Evolutionary conservation across 1,140 invertebrate species (phyloP).

Genomic region (Apis florea): DNA sequence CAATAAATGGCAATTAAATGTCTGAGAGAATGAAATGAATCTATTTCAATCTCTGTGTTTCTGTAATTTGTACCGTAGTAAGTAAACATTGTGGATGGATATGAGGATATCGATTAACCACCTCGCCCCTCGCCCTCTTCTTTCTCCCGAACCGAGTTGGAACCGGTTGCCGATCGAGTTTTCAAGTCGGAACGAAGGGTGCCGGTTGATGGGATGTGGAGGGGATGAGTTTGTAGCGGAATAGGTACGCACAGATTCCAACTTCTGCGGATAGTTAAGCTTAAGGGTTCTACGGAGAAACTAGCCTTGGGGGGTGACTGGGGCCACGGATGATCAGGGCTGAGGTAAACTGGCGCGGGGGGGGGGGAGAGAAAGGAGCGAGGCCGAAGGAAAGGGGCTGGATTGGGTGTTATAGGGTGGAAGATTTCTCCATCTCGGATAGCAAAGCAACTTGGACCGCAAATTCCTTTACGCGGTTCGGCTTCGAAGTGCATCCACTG

Average conservation of each 20-base stretch:
- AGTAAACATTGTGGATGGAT: too few relatives aligned
- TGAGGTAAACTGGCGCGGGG: slow-evolving; percentile 62
- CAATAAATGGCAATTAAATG: too few relatives aligned
- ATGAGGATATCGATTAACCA: not conserved
- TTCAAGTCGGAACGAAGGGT: slow-evolving; percentile 47
- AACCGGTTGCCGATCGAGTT: slow-evolving; percentile 22
- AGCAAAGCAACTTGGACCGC: slow-evolving; percentile 69
- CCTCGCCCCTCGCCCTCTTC: not conserved
- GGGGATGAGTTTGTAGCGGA: slow-evolving; percentile 60
- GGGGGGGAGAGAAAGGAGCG: not conserved
- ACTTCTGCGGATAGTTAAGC: slow-evolving; percentile 72
- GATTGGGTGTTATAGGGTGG: slow-evolving; percentile 54
- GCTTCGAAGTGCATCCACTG: slow-evolving; percentile 56
- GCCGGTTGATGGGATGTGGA: slow-evolving; percentile 26
- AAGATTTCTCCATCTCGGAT: slow-evolving; percentile 64
- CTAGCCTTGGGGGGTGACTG: slow-evolving; percentile 68
- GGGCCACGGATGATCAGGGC: slow-evolving; percentile 69
- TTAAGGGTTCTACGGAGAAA: slow-evolving; percentile 70
- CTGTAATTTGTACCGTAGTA: too few relatives aligned
- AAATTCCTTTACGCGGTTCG: slow-evolving; percentile 69
- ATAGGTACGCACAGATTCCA: slow-evolving; percentile 68
- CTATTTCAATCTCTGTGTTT: too few relatives aligned
- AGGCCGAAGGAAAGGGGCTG: slow-evolving; percentile 39
- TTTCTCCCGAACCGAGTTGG: slow-evolving; percentile 16
- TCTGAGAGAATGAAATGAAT: too few relatives aligned